phyloP scores from a whole-genome alignment of 2,113 vertebrate species.

The Taxidea taxus region DNA sequence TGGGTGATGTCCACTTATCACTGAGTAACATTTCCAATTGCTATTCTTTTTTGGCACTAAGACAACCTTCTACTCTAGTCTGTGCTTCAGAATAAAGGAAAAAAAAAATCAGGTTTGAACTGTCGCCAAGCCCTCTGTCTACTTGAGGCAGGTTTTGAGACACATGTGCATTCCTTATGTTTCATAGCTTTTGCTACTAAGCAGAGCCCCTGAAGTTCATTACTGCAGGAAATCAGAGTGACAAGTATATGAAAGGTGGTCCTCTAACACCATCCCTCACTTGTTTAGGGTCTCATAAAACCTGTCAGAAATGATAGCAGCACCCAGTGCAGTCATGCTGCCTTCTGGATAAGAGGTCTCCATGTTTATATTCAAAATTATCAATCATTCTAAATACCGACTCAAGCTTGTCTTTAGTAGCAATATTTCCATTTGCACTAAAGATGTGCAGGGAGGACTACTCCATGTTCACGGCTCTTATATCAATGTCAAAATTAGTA shows the following conservation, averaged over 20 bases:
- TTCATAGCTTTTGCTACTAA: not conserved
- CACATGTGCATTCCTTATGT: not conserved
- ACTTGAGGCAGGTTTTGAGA: not conserved
- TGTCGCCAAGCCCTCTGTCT: not conserved
- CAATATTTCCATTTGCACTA: slow-evolving; percentile 64
- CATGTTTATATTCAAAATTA: slow-evolving; percentile 56
- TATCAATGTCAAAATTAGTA: slow-evolving; percentile 80
- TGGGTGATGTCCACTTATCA: not conserved
- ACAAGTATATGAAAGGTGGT: slow-evolving; percentile 29
- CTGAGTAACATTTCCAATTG: not conserved
- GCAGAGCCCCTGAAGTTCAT: slow-evolving; percentile 44
- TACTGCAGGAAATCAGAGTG: slow-evolving; percentile 47
- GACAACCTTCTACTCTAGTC: not conserved
- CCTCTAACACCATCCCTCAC: not conserved
- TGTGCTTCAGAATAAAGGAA: not conserved
- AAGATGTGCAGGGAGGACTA: slow-evolving; percentile 58
- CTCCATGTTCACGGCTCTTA: slow-evolving; percentile 55
- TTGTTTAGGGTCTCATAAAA: slow-evolving; percentile 66
- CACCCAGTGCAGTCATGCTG: not conserved
- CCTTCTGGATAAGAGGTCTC: slow-evolving; percentile 36
- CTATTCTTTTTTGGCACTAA: not conserved
- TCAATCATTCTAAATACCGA: slow-evolving; percentile 64
- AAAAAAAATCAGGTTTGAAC: not conserved
- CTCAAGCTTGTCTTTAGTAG: slow-evolving; percentile 71
- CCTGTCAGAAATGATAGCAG: slow-evolving; percentile 36